Conservation (phyloP, 2,888 invertebrate species). For the Phytoseiulus persimilis region DNA sequence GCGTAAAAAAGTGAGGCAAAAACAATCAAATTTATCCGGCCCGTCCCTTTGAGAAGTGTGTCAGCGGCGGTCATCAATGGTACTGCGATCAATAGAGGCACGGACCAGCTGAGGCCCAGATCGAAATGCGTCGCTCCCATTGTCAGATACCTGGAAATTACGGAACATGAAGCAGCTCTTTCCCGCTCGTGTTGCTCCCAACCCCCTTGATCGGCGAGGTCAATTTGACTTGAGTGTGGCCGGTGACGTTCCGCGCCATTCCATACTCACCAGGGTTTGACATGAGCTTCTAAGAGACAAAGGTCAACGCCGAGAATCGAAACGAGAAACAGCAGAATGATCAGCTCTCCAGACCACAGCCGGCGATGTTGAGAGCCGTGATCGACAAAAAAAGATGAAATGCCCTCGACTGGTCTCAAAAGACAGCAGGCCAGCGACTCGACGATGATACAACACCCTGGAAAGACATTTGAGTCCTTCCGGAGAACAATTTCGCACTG, state of each 20-base stretch:
- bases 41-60: slow-evolving; percentile 19
- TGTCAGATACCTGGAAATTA: slow-evolving; percentile 10
- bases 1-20: slow-evolving; percentile 36
- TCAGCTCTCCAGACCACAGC: slow-evolving; percentile 24
- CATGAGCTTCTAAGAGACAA: background rate
- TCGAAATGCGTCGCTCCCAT: slow-evolving; percentile 20
- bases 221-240: too few species aligned
- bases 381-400: slow-evolving; percentile 9
- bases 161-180: background rate
- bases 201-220: too few species aligned
- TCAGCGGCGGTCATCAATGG: slow-evolving; percentile 27
- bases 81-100: slow-evolving; percentile 9
- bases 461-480: background rate
- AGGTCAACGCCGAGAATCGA: background rate
- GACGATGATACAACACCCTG: slow-evolving; percentile 31
- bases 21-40: slow-evolving; percentile 13
- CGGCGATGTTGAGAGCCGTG: slow-evolving; percentile 22
- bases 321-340: background rate
- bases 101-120: slow-evolving; percentile 22
- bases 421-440: slow-evolving; percentile 22
- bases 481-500: too few species aligned
- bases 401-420: slow-evolving; percentile 26
- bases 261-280: slow-evolving; percentile 10
- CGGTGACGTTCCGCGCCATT: too few species aligned
- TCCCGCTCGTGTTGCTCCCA: too few species aligned